Percentiles rank a stretch among this genome's conserved stretches.
phyloP scores from a whole-genome alignment of 1,140 invertebrate genomes.

The Leguminivora glycinivorella region DNA sequence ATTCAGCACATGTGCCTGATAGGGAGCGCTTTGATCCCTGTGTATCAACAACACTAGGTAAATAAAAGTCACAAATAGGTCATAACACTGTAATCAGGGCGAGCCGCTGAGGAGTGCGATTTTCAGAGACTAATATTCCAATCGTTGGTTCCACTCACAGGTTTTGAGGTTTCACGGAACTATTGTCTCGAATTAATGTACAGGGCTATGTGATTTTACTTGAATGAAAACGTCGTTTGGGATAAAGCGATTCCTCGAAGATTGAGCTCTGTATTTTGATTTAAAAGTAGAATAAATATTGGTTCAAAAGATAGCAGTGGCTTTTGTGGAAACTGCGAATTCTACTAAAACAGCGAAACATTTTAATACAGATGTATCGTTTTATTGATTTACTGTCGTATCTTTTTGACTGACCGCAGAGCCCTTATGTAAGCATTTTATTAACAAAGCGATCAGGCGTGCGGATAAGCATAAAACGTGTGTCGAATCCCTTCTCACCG shows the following conservation, averaged over 20 bases:
- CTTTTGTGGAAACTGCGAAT: no score
- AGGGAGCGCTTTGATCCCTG: slow-evolving; percentile 47
- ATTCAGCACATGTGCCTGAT: slow-evolving; percentile 52
- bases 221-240: no score
- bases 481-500: slow-evolving; percentile 16
- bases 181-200: no score
- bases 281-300: no score
- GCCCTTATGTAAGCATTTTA: slow-evolving; percentile 14
- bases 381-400: background rate
- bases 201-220: no score
- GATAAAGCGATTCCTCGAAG: no score
- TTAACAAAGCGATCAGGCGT: background rate
- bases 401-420: slow-evolving; percentile 3
- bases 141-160: background rate
- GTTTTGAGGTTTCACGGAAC: background rate
- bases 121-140: no score
- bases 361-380: background rate
- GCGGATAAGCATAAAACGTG: slow-evolving; percentile 23
- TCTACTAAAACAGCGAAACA: no score
- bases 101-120: no score
- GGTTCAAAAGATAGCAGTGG: no score
- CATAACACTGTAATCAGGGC: background rate
- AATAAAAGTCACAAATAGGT: background rate
- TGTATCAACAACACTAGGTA: slow-evolving; percentile 1
- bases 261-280: no score